Evolutionary conservation across 37 sponge, comb jelly and placozoan species (phyloP), one percentile per base, ranked within the genome.

Genomic region (Crambe crambe): DNA sequence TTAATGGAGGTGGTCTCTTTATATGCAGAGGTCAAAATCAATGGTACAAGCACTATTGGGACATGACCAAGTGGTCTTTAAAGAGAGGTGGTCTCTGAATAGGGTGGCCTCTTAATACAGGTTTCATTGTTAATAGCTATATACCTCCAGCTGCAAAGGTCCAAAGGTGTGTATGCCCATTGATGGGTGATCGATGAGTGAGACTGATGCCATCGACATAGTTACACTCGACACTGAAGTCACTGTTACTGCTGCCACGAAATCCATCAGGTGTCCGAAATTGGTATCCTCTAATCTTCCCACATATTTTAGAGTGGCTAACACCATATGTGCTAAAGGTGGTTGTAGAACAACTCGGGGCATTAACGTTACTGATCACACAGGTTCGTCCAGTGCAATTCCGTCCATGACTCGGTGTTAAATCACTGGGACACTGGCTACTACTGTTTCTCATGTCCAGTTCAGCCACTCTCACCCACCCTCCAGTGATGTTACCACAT

Each of bases 221-320:
- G 21, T 42, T 18, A 25, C 35, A 21, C 15, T 83, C 67, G 6
- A 83, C 36, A 51, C n/a, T 56, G 6, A 29, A 23, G 35, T 44
- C n/a, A 37, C 29, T 47, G 41, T 26, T 65, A 8, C 10, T 30
- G 17, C 66, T 30, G 17, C 66, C 31, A 5, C 30, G 15, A 56
- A 80, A 80, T 2, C 63, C 85, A 60, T 80, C 76, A 26, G 75
- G 44, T 23, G 70, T 60, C 9, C 32, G 34, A 35, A 40, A 34
- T 40, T 84, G 80, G 70, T 84, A 89, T 8, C 80, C 90, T 67
- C 32, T 56, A 30, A 83, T 70, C 58, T 72, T 56, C 43, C 90
- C 90, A 75, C 85, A 89, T 1, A 89, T 72, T 18, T 80, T 43
- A 27, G 76, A 67, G 75, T 80, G 84, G 42, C 40, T 39, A 21